A percentile compares a stretch with the other conserved stretches of the same genome.
phyloP scores from a whole-genome alignment of 2,888 invertebrate genomes.

The Cremastinae sp. region DNA sequence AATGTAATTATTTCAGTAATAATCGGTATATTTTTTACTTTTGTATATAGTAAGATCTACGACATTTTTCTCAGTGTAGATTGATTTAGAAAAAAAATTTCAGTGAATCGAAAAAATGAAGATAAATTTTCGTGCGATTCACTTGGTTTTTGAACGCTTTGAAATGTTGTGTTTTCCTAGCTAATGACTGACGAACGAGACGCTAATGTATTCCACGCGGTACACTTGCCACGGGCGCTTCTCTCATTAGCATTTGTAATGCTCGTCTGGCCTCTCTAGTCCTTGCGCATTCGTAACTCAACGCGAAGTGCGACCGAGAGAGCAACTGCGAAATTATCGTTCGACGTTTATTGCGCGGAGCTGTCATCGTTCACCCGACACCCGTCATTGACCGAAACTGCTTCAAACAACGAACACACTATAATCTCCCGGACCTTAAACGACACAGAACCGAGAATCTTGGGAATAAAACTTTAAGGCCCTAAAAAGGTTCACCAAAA shows the following conservation, averaged over 20 bases:
- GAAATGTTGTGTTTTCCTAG: slow-evolving; percentile 76
- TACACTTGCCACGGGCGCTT: slow-evolving; percentile 73
- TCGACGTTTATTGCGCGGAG: slow-evolving; percentile 73
- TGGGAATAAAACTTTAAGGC: not conserved
- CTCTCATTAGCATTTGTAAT: slow-evolving; percentile 79
- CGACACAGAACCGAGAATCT: slow-evolving; percentile 13
- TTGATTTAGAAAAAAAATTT: too few relatives aligned
- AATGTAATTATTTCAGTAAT: too few relatives aligned
- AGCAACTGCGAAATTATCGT: slow-evolving; percentile 8
- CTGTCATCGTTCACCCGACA: slow-evolving; percentile 66
- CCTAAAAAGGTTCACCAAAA: too few relatives aligned
- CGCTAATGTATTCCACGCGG: slow-evolving; percentile 77
- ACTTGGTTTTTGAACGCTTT: slow-evolving; percentile 43
- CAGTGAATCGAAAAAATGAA: too few relatives aligned
- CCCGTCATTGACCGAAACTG: slow-evolving; percentile 18
- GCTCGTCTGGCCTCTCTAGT: slow-evolving; percentile 72
- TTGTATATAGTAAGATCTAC: too few relatives aligned
- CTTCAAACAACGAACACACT: not conserved
- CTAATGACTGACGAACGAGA: slow-evolving; percentile 78
- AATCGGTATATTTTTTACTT: too few relatives aligned
- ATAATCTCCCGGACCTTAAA: not conserved
- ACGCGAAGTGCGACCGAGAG: slow-evolving; percentile 11
- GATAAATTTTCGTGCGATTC: too few relatives aligned
- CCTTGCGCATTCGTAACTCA: slow-evolving; percentile 60
- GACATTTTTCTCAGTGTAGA: too few relatives aligned